Evolutionary conservation across 2,888 invertebrate genomes (phyloP), one percentile per base, ranked within the genome.

Genomic region (Catocala fraxini): DNA sequence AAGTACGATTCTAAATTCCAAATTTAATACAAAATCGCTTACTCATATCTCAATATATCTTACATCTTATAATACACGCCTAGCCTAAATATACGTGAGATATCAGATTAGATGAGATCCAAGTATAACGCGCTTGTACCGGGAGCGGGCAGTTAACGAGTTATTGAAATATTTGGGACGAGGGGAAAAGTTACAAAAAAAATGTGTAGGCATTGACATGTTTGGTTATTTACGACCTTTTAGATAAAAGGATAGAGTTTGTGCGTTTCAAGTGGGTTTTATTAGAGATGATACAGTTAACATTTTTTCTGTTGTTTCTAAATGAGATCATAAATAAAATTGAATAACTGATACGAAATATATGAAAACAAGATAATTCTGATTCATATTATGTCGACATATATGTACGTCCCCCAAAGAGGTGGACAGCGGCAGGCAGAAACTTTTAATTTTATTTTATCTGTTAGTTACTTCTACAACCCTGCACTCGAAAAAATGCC

Each of bases 111-210:
- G 75, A 75, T 74, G 65, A 63, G 69, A 71, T 71, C 59, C 59
- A 71, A 64, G 67, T 65, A 74, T 73, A 67, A 69, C 72, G 42
- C 13, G 33, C 10, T 43, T 55, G 60, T 66, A 77, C 74, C 74
- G 60, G 75, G 69, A 77, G 75, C 75, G 53, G 46, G 39, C 62
- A 64, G 69, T 74, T 75, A 75, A 74, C 75, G 70, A 74, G 65
- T 74, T 75, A 77, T 75, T 74, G 75, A 75, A 75, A 75, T 75
- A 75, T 75, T 75, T 74, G 72, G 52, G 59, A 67, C 46, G 52
- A 49, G 52, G 43, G 64, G 65, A 74, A 65, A 70, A 35, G 55
- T 48, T 60, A 54, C 53, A 68, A 63, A 71, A 76, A 75, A 77
- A 74, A 54, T 41, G 53, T 74, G 75, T 77, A 74, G n/a, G 47